These are phyloP conservation scores for Galagoides demidoff DNA, from an alignment of 2,797 vertebrate genomes.

Conservation along the genomic window DNA sequence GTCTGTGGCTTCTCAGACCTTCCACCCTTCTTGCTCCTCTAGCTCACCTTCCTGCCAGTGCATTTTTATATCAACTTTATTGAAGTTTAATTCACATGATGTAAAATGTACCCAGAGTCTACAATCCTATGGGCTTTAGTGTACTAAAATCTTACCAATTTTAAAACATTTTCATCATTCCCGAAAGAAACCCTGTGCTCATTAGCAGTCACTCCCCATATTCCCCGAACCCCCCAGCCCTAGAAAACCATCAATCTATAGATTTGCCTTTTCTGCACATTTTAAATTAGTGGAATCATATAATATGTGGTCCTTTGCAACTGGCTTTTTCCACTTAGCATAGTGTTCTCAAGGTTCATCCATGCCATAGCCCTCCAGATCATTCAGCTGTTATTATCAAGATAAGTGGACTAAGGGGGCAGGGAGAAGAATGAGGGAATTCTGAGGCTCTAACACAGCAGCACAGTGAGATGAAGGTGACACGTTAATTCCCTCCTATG, in stretches of 20 bases:
- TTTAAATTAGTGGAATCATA: neutral
- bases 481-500: neutral
- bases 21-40: neutral
- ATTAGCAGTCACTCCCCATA: neutral
- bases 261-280: neutral
- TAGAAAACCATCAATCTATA: neutral
- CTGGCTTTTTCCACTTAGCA: neutral
- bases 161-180: slow-evolving; percentile 17
- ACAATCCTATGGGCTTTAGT: neutral
- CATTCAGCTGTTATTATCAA: neutral
- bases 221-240: too few relatives aligned
- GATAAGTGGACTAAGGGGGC: neutral
- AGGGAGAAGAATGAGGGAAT: neutral
- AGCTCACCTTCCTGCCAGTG: neutral
- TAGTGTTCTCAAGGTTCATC: neutral
- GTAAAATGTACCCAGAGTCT: neutral
- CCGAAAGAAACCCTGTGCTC: neutral
- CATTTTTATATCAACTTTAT: neutral
- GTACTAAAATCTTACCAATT: neutral
- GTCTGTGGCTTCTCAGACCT: neutral
- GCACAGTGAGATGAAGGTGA: neutral
- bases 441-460: neutral
- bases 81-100: neutral
- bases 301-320: neutral
- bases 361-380: neutral